Evolutionary conservation across 1,140 invertebrate species (phyloP), one percentile per base, ranked within the genome.

Genomic region (Heliothis virescens): DNA sequence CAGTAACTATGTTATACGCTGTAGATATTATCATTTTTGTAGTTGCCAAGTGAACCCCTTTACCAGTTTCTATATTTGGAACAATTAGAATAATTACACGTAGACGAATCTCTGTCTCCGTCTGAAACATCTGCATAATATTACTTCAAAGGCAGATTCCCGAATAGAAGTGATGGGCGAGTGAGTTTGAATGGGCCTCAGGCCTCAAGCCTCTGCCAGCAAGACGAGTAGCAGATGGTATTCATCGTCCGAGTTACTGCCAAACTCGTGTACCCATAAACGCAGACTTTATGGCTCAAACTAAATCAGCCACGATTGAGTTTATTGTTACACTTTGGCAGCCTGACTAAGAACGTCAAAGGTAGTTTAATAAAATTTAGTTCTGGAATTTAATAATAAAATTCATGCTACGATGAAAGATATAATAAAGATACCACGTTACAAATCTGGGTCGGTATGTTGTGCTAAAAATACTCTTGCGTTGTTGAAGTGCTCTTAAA

Each of bases 61-160:
- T 9, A 9, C 63, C 16, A 53, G 59, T 34, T 11, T 16, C 16
- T 67, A 67, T 67, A 67, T 67, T 67, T 67, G 47, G 63, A 67
- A 67, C 63, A 67, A 67, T 67, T 67, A 67, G 18, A 67, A n/a
- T 67, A 48, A 67, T 67, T 48, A 67, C 63, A 48, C 10, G 3
- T 41, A 48, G 63, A 67, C 13, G 63, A 67, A 67, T 67, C 48
- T 48, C 41, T 67, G 18, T 48, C 63, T 7, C 10, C 5, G 63
- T 67, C 41, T 67, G 63, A 67, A 67, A 67, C 63, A 67, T 67
- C 63, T 67, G 63, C 63, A 67, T 67, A 67, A 48, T 67, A 67
- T 67, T 48, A 67, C 63, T 67, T 50, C 63, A 67, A 67, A 67
- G 41, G 13, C 63, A 48, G 63, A 21, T 50, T 48, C 41, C 18